A percentile compares a stretch with the other conserved stretches of the same genome.
Conservation (phyloP, 2,888 invertebrate genomes). For the Furcula furcula region DNA sequence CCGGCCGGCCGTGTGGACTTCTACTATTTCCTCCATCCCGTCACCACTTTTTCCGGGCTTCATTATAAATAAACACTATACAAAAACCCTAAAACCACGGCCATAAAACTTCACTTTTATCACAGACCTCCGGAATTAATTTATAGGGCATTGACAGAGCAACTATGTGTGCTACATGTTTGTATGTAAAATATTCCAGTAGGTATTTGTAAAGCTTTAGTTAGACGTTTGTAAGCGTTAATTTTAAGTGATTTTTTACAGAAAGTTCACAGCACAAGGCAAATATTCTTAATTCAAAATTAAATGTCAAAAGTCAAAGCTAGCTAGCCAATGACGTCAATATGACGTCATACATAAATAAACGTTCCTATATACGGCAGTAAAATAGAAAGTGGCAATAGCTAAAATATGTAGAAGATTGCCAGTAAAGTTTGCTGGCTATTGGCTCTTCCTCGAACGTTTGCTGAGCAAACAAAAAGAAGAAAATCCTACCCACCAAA, state of each 20-base stretch:
- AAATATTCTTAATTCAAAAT: no score
- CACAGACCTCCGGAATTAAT: not conserved
- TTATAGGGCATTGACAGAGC: slow-evolving; percentile 11
- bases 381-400: no score
- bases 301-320: slow-evolving; percentile 55
- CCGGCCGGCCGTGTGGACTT: slow-evolving; percentile 62
- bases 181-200: no score
- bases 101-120: no score
- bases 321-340: slow-evolving; percentile 56
- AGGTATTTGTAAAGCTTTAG: slow-evolving; percentile 13
- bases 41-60: slow-evolving; percentile 68
- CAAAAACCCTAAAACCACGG: no score
- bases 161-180: slow-evolving; percentile 9
- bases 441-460: no score
- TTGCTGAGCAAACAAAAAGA: no score
- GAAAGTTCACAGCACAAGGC: slow-evolving; percentile 37
- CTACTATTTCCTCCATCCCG: slow-evolving; percentile 67
- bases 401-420: no score
- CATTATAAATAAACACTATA: no score
- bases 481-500: no score
- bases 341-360: slow-evolving; percentile 66
- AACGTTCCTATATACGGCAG: no score
- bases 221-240: slow-evolving; percentile 13
- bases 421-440: no score
- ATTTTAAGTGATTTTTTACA: slow-evolving; percentile 16